Base-by-base conservation (phyloP, 2,113 vertebrate genomes). In the Lampris incognitus region DNA sequence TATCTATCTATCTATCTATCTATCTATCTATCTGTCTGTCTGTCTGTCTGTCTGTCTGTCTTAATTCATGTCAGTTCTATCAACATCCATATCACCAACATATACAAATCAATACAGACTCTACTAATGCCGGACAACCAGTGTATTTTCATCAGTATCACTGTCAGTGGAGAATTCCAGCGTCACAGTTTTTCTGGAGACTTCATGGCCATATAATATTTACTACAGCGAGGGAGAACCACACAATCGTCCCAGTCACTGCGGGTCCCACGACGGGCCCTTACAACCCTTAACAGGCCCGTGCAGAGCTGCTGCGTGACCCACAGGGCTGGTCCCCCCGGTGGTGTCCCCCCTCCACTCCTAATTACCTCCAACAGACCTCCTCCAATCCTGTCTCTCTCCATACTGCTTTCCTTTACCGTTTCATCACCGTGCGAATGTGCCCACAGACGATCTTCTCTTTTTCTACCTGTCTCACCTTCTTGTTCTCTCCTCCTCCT, bases 331-430 rank as follows among this genome's bases (percentile, higher is more conserved):
- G 80, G 77, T 89, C 89, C 89, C 89, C 89, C 88, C 74, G 40
- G 80, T 79, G 82, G 85, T 78, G 81, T 79, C 77, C 86, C 81
- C 78, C 81, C 76, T 62, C 78, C 5, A 11, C 84, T 89, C 67
- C 85, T 84, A 92, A 90, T 92, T 92, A 91, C 84, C 5, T 39
- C 81, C 81, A 74, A 84, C 79, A 86, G 83, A 85, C 75, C 79
- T 72, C 76, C 79, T 76, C 66, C 77, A 85, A 86, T 78, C 72
- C 82, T 57, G 66, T 82, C 64, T 79, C 61, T 56, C 62, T 85
- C 86, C 83, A 88, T 82, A 85, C 74, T 88, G 79, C 74, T 72
- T 64, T 63, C 80, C 73, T 86, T 83, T 54, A 81, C 52, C 66
- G 52, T 79, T 81, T 78, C 24, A 5, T 70, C 74, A 79, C 63